Evolutionary conservation across 2,113 vertebrate genomes (phyloP).

Genomic region (Urocynchramus pylzowi): DNA sequence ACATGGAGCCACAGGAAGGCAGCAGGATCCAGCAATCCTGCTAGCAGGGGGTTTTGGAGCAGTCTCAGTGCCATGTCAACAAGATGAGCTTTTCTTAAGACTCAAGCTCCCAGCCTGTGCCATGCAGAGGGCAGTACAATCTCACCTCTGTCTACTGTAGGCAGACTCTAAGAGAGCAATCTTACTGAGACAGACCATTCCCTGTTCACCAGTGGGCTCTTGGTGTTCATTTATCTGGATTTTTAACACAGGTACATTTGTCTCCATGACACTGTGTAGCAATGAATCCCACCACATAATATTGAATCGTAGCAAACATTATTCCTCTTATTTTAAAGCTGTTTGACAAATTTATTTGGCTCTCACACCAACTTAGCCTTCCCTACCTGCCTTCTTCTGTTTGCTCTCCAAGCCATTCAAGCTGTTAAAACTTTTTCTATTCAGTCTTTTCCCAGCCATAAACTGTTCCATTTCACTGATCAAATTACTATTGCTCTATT

Average conservation of each 20-base stretch:
- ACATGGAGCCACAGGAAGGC: fast-evolving
- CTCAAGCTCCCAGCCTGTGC: background rate
- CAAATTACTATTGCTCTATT: background rate
- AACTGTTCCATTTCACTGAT: background rate
- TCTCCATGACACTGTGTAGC: background rate
- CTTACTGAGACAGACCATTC: background rate
- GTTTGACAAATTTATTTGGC: background rate
- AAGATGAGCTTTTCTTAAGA: background rate
- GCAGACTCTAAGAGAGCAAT: background rate
- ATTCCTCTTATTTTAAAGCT: background rate
- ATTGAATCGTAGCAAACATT: background rate
- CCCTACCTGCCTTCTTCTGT: background rate
- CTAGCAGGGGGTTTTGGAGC: background rate
- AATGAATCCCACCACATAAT: background rate
- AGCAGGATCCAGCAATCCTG: background rate
- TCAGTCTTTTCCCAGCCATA: background rate
- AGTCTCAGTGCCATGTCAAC: background rate
- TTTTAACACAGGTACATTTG: background rate
- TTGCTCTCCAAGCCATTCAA: background rate
- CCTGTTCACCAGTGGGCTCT: background rate
- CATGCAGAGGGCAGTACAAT: background rate
- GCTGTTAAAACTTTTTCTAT: background rate
- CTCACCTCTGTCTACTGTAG: background rate
- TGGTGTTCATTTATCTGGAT: background rate
- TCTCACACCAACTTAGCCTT: background rate